Evolutionary conservation across 2,113 vertebrate species (phyloP), one percentile per base, ranked within the genome.

Genomic region (Muntiacus reevesi): DNA sequence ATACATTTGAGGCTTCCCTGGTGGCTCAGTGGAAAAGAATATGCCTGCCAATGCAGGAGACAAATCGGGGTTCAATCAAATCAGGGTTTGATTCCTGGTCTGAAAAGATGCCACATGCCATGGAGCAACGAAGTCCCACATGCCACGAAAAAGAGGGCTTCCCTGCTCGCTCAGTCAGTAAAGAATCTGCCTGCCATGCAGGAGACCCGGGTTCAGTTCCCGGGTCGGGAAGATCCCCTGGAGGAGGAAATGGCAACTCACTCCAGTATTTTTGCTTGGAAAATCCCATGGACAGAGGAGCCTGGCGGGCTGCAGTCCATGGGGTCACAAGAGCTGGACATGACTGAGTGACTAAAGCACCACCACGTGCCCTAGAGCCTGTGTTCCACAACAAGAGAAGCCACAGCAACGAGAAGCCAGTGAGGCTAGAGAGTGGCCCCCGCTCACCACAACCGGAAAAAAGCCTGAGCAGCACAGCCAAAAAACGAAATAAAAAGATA

Each of bases 111-210:
- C 9, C 64, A 71, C n/a, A 11, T 36, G n/a, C 64, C 9, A 11
- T 36, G 64, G 64, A 71, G n/a, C n/a, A 71, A 36, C 5, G 2
- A 36, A 71, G 64, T 19, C n/a, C n/a, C 64, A 36, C n/a, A 36
- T 3, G 9, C 64, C 19, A 36, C 19, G 1, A 36, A 36, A 36
- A 36, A 23, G n/a, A 36, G 64, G 19, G n/a, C 19, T 23, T 71
- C n/a, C 19, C 0, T 36, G n/a, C 2, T 12, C 2, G n/a, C n/a
- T 36, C 67, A 12, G 67, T 11, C 0, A 0, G 64, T 36, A 36
- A 21, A 21, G 9, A 71, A 71, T 11, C 64, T 71, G n/a, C n/a
- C 67, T 36, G n/a, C 19, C 3, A 0, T 23, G n/a, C n/a, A 23
- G 19, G 67, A 71, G n/a, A 36, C 10, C 19, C 9, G 19, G n/a